Percentiles rank a stretch among this genome's conserved stretches.
phyloP scores from a whole-genome alignment of 2,113 vertebrate genomes.

The Dromas ardeola region DNA sequence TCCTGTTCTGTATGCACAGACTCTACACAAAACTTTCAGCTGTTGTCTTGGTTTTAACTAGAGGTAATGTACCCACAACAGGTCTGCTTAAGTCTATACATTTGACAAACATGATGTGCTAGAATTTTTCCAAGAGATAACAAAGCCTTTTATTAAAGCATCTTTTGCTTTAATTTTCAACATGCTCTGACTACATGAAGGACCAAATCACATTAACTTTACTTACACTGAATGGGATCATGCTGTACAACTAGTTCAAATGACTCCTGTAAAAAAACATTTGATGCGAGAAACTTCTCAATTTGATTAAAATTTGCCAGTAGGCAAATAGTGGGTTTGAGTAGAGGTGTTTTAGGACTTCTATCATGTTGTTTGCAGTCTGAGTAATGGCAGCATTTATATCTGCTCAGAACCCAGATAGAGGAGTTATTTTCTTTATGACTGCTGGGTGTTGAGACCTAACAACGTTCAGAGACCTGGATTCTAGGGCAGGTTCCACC shows the following conservation, averaged over 20 bases:
- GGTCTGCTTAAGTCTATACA: not conserved
- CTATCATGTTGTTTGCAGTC: not conserved
- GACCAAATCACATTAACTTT: not conserved
- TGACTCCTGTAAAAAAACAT: not conserved
- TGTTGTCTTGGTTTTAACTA: not conserved
- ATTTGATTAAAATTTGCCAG: not conserved
- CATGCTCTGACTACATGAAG: not conserved
- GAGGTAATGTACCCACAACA: not conserved
- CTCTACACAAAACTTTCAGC: not conserved
- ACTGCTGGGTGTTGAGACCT: not conserved
- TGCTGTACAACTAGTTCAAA: not conserved
- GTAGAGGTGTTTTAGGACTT: not conserved
- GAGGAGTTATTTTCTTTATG: not conserved
- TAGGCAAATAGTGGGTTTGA: not conserved
- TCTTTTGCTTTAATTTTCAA: not conserved
- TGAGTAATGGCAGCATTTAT: not conserved
- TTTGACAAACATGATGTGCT: not conserved
- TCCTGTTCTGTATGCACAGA: not conserved
- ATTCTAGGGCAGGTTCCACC: not conserved
- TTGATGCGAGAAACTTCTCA: not conserved
- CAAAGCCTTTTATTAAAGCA: not conserved
- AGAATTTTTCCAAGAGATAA: not conserved
- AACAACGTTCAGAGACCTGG: not conserved
- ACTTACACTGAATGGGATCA: not conserved
- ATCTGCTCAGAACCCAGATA: not conserved